Evolutionary conservation across 1,140 invertebrate species (phyloP).

Genomic region (Drosophila subobscura): DNA sequence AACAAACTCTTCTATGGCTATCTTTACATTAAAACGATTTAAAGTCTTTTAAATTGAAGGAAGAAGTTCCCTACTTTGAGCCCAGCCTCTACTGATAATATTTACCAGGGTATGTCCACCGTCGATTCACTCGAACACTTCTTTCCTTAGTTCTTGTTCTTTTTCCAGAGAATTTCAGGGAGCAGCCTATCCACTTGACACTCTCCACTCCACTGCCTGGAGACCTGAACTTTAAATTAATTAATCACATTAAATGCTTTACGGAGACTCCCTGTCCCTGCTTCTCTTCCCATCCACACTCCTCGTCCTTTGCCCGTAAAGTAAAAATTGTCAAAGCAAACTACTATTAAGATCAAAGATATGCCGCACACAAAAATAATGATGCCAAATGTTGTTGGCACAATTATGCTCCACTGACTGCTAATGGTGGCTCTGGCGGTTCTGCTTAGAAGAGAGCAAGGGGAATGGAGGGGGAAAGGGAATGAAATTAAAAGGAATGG

Average conservation of each 20-base stretch:
- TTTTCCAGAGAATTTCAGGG: too few species aligned
- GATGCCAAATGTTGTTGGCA: slow-evolving; percentile 73
- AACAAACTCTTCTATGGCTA: too few species aligned
- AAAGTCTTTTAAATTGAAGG: too few species aligned
- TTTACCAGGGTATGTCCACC: too few species aligned
- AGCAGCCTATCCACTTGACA: neutral
- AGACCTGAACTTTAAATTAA: slow-evolving; percentile 61
- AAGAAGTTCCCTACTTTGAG: too few species aligned
- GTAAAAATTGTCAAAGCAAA: slow-evolving; percentile 66
- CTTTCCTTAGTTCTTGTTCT: too few species aligned
- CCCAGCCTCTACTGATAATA: too few species aligned
- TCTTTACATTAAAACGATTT: too few species aligned
- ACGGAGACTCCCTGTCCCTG: neutral
- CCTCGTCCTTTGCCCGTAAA: neutral
- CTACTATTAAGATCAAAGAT: slow-evolving; percentile 80
- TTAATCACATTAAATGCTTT: slow-evolving; percentile 76
- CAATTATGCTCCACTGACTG: slow-evolving; percentile 63
- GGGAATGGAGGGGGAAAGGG: too few species aligned
- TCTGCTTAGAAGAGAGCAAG: too few species aligned
- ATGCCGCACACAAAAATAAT: slow-evolving; percentile 64
- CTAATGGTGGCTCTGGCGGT: slow-evolving; percentile 38
- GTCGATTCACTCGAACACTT: too few species aligned
- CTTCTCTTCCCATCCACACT: too few species aligned
- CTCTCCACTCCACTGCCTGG: slow-evolving; percentile 14
- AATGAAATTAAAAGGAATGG: neutral